A percentile compares a stretch with the other conserved stretches of the same genome.
Evolutionary conservation across 2,113 vertebrate species (phyloP).

Genomic region (Phaethornis superciliosus): DNA sequence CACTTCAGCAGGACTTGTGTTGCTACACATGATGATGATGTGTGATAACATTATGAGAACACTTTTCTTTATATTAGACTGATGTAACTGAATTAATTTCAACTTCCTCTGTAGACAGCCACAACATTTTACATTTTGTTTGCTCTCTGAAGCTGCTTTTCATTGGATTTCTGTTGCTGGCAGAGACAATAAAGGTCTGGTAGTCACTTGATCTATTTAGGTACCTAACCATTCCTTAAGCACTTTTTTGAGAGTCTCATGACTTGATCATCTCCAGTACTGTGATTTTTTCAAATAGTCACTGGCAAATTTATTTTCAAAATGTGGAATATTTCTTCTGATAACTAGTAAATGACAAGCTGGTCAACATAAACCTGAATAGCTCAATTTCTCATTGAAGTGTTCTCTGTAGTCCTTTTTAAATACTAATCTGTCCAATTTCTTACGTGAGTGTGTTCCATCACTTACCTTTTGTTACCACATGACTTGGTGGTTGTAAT

Average conservation of each 20-base stretch:
- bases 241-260: not conserved
- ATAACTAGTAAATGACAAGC: not conserved
- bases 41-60: not conserved
- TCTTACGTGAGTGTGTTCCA: not conserved
- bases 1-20: not conserved
- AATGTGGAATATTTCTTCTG: not conserved
- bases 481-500: not conserved
- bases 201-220: not conserved
- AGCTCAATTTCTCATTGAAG: not conserved
- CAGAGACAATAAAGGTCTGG: not conserved
- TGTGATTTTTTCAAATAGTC: not conserved
- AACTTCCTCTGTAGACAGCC: not conserved
- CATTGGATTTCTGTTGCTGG: not conserved
- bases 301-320: not conserved
- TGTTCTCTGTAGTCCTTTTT: not conserved
- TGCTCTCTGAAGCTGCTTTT: not conserved
- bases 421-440: not conserved
- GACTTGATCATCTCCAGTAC: not conserved
- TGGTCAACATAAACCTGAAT: not conserved
- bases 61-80: not conserved
- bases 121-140: not conserved
- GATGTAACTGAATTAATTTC: not conserved
- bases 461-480: not conserved
- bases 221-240: not conserved
- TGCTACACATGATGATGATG: not conserved